Base-by-base conservation (phyloP, 2,113 vertebrate species). In the Gasterosteus aculeatus region DNA sequence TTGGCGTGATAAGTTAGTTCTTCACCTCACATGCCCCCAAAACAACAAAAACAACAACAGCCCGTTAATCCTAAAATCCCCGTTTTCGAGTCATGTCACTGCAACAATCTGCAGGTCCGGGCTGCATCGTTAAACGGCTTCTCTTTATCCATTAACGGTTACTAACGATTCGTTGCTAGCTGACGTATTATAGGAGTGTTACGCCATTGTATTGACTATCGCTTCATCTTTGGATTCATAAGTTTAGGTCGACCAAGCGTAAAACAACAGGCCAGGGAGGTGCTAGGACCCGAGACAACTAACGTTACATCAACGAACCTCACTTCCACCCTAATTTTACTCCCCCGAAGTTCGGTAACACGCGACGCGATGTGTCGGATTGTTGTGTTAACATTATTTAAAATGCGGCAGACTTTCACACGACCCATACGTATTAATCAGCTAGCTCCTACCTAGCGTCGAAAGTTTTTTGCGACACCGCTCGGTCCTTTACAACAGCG, bases 41-140 rank as follows among this genome's bases (percentile, higher is more conserved):
- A 59, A 77, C 81, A 82, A 85, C 82, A 88, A 85, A 77, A 38
- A 7, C 35, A 38, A 7, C 35, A 38, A 7, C 35, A 38, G 35
- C 35, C 6, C 77, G 84, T 86, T 91, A 93, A 92, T 93, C 88
- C 92, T 66, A 80, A 91, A 90, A 91, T 88, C 88, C 87, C 81
- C 69, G 47, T 67, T 72, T 26, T 87, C 80, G 18, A 83, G 81
- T 85, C 80, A 72, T 85, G 75, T 81, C 82, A 60, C 68, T 39
- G 64, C 73, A 80, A 82, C 80, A 76, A 62, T 79, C 69, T 67
- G 72, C 42, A 72, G 66, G 15, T 69, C 41, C 44, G 10, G 38
- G 19, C 56, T 51, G 68, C 72, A 47, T 18, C n/a, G 26, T 18
- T 38, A 51, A 64, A 60, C 44, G 71, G 39, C 80, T 15, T 2